Conservation (phyloP, 2,113 vertebrate genomes). For the Centrocercus urophasianus region DNA sequence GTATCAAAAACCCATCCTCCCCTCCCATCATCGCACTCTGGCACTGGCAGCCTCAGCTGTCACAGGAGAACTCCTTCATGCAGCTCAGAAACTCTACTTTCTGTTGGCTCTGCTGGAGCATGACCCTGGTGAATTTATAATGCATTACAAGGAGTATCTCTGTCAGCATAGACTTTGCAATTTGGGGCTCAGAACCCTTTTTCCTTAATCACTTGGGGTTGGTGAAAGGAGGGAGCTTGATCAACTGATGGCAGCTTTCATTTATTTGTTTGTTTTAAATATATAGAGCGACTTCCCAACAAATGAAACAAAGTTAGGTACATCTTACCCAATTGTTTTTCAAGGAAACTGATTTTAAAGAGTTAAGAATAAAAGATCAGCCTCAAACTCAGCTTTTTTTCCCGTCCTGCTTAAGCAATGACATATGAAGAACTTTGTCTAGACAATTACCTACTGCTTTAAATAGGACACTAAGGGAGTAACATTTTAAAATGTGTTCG, state of each 20-base stretch:
- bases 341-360: neutral
- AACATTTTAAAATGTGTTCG: slow-evolving; percentile 31
- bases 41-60: neutral
- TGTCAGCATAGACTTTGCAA: neutral
- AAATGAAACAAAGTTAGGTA: neutral
- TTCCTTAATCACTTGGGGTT: neutral
- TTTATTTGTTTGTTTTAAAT: neutral
- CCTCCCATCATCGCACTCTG: neutral
- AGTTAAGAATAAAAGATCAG: neutral
- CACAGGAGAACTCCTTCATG: neutral
- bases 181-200: neutral
- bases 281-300: neutral
- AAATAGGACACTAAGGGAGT: slow-evolving; percentile 42
- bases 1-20: neutral
- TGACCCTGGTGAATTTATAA: neutral
- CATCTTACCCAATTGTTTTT: neutral
- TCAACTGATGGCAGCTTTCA: neutral
- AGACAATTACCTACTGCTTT: slow-evolving; percentile 33
- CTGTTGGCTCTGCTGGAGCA: neutral
- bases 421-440: slow-evolving; percentile 42
- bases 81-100: neutral
- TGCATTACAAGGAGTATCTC: neutral
- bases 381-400: neutral
- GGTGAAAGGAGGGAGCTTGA: neutral
- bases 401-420: slow-evolving; percentile 33